Percentiles rank a stretch among this genome's conserved stretches.
Conservation (phyloP, 2,113 vertebrate species). For the Cephalopterus ornatus region DNA sequence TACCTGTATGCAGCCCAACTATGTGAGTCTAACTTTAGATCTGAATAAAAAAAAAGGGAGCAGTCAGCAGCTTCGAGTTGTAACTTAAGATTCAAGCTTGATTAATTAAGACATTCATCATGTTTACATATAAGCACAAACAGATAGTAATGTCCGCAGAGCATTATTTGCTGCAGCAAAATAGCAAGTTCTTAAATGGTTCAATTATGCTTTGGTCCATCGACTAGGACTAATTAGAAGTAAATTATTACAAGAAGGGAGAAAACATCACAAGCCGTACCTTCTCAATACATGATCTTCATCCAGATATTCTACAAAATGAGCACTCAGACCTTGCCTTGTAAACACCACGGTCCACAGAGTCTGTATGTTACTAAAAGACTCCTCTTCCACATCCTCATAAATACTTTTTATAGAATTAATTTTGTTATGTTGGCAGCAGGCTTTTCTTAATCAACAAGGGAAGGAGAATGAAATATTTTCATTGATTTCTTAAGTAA, state of each 20-base stretch:
- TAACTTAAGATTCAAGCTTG: not conserved
- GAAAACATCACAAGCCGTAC: not conserved
- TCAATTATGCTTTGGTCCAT: not conserved
- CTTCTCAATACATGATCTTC: not conserved
- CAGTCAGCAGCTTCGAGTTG: not conserved
- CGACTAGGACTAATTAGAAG: not conserved
- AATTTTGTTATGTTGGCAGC: not conserved
- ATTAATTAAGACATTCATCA: not conserved
- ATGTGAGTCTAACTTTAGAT: not conserved
- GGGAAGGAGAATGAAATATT: not conserved
- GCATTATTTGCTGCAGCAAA: not conserved
- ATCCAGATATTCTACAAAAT: not conserved
- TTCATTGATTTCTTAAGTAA: not conserved
- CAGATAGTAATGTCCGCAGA: not conserved
- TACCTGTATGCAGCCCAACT: not conserved
- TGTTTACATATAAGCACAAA: not conserved
- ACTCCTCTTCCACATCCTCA: not conserved
- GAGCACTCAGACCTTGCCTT: not conserved
- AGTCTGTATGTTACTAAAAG: not conserved
- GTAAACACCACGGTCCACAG: not conserved
- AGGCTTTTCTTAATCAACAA: not conserved
- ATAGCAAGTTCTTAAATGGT: not conserved
- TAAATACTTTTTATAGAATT: not conserved
- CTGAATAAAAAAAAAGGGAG: not conserved
- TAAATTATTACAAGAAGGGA: not conserved